phyloP scores from a whole-genome alignment of 2,113 vertebrate genomes.

The Heptranchias perlo region DNA sequence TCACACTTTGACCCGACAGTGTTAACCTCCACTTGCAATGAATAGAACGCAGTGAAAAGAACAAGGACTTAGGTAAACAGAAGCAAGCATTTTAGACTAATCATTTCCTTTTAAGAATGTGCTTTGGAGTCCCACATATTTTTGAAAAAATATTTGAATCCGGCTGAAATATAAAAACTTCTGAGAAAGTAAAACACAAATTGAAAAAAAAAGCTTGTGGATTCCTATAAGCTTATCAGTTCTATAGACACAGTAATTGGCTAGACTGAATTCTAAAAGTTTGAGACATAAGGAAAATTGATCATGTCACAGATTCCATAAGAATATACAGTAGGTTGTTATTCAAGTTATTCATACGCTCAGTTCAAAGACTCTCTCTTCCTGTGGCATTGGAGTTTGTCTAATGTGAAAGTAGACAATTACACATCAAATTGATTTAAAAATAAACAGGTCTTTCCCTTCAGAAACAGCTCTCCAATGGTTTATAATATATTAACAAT shows the following conservation, averaged over 20 bases:
- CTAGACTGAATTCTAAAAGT: background rate
- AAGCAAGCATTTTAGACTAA: background rate
- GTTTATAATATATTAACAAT: background rate
- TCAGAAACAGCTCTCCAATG: background rate
- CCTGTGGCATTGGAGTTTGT: too few relatives aligned
- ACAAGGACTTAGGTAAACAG: background rate
- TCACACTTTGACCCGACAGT: constrained; percentile 12
- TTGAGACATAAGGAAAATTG: background rate
- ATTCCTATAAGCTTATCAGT: background rate
- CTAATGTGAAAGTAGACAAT: background rate
- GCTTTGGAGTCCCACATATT: background rate
- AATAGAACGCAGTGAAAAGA: constrained; percentile 6
- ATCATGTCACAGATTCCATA: background rate
- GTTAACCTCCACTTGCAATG: constrained; percentile 38
- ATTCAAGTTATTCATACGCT: background rate
- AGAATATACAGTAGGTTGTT: background rate
- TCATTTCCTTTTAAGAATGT: background rate
- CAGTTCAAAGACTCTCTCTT: background rate
- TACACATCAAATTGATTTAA: background rate
- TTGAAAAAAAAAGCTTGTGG: background rate
- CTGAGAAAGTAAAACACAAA: background rate
- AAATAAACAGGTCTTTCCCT: background rate
- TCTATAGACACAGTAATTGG: background rate
- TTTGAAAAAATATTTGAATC: background rate
- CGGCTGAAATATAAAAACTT: background rate